A percentile compares a stretch with the other conserved stretches of the same genome.
These are phyloP conservation scores for Danaus plexippus DNA, from an alignment of 1,140 invertebrate species.

Conservation along the genomic window DNA sequence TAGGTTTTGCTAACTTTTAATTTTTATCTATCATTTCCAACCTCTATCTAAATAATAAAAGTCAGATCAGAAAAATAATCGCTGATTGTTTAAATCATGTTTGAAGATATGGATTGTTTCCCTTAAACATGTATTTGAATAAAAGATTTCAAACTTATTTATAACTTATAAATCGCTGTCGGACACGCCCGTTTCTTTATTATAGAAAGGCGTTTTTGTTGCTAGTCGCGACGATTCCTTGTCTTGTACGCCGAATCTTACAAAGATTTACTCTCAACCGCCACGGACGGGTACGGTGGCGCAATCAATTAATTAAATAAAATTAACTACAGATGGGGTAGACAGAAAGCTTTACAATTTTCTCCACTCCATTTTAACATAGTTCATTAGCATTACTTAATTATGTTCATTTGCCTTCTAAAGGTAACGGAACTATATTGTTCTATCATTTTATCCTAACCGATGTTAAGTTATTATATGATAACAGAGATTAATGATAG, in stretches of 20 bases:
- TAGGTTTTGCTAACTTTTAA: too few species aligned
- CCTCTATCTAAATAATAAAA: too few species aligned
- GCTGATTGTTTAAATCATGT: too few species aligned
- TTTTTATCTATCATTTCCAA: too few species aligned
- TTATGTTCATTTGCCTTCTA: not conserved
- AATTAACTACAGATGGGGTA: constrained; percentile 38
- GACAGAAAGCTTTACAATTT: constrained; percentile 21
- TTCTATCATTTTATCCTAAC: too few species aligned
- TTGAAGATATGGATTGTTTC: too few species aligned
- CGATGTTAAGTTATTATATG: constrained; percentile 13
- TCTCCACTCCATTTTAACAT: constrained; percentile 6
- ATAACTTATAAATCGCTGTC: too few species aligned
- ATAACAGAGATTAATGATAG: constrained; percentile 55
- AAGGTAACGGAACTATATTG: not conserved
- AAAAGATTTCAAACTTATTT: too few species aligned
- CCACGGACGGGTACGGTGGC: constrained; percentile 38
- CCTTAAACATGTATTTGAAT: too few species aligned
- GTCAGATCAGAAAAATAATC: too few species aligned
- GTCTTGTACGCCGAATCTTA: constrained; percentile 19
- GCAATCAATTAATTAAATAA: constrained; percentile 49
- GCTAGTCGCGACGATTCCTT: not conserved
- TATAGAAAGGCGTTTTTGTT: too few species aligned
- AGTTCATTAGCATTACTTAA: constrained; percentile 14
- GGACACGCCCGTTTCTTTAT: too few species aligned
- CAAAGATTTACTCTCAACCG: constrained; percentile 47